Evolutionary conservation across 1,140 invertebrate genomes (phyloP), one percentile per base, ranked within the genome.

Genomic region (Hyles vespertilio): DNA sequence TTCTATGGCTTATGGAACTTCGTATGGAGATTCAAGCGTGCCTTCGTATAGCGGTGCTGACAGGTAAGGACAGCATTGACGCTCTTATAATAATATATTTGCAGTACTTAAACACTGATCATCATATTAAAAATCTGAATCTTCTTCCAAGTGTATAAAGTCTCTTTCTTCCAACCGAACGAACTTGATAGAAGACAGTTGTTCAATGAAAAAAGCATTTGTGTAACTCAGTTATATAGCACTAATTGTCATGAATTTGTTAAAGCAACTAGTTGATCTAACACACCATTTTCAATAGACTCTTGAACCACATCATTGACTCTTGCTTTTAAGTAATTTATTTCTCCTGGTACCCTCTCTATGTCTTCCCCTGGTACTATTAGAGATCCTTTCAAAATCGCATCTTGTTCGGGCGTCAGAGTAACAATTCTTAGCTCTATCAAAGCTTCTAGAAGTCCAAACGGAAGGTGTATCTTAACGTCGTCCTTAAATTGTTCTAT

Each of bases 11-110:
- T 91, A 91, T 59, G 89, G 90, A 3, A 89, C 91, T 2, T 92
- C 91, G 6, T 91, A 92, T 67, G 92, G 91, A 33, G 93, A 94
- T 69, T 91, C 91, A 9, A 93, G 92, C 69, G 89, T 90, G 11
- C 85, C 89, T 4, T 74, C 83, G 7, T 88, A 88, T 52, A 70
- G 65, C 11, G 72, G 73, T 4, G 79, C 72, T 33, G 85, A 88
- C 45, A 85, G 85, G 85, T 87, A 72, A 73, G 69, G 54, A 32
- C 2, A 11, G 36, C 22, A 50, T 50, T 50, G 22, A 50, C 12
- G 10, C 10, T 40, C 36, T 40, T 22, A 22, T 22, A 22, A 22
- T 22, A 22, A 22, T 22, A 22, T 22, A 22, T 22, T 22, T 22
- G 22, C 22, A 22, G 2, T 22, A 22, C 0, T 22, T 22, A 22